Evolutionary conservation across 2,888 invertebrate species (phyloP), one percentile per base, ranked within the genome.

Genomic region (Rhagium mordax): DNA sequence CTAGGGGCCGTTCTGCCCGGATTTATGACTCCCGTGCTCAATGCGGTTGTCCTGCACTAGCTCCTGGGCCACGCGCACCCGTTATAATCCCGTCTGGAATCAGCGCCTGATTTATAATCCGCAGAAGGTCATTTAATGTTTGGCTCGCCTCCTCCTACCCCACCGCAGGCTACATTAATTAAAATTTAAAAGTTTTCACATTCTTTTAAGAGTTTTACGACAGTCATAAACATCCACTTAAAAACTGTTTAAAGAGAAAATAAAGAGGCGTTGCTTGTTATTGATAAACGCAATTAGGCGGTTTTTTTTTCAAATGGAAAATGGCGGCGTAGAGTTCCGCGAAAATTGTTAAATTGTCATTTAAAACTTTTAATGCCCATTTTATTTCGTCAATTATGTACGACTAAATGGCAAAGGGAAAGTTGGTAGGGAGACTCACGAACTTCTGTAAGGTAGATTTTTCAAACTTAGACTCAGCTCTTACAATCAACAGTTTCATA

Each of bases 91-190:
- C 69, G 64, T 67, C 75, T 70, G 69, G 70, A 73, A 75, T 71
- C 71, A 70, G 69, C 53, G 49, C 60, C 73, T 71, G 73, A 75
- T 75, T 75, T 73, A 73, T 70, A 71, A 72, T 67, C 66, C 73
- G 59, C 70, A 75, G 57, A 59, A 74, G 73, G 72, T 70, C 70
- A 53, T 70, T 74, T 62, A 71, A 55, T 57, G 68, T 49, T 21
- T 20, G 29, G 48, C 33, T n/a, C n/a, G n/a, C n/a, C n/a, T n/a
- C 20, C 57, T 41, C 41, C 41, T 4, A 5, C 20, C 1, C 33
- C 33, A 16, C 29, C 33, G 59, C 24, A 53, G 16, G 18, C 33
- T 10, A 18, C 62, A 53, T 65, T 65, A 53, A 65, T 65, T 65
- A 65, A 65, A 53, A 65, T 53, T 65, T 53, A n/a, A 27, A 33